Conservation (phyloP, 2,797 vertebrate genomes). For the Poecilia picta region DNA sequence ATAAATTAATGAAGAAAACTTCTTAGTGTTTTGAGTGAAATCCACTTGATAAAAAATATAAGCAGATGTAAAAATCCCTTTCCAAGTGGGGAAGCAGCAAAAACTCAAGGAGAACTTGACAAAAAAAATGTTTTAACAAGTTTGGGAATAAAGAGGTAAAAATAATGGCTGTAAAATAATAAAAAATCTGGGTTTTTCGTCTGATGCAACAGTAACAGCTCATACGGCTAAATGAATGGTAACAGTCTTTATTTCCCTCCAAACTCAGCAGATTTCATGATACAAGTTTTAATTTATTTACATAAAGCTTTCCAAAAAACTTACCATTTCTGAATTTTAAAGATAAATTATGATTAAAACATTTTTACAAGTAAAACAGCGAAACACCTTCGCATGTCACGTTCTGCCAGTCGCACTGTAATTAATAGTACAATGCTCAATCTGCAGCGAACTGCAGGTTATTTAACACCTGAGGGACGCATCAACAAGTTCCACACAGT, state of each 20-base stretch:
- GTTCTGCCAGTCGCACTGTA: conserved; percentile 4
- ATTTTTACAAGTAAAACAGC: neutral
- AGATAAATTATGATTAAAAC: neutral
- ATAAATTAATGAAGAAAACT: too few relatives aligned
- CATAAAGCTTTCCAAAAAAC: conserved; percentile 4
- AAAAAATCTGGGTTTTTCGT: neutral
- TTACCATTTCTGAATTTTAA: neutral
- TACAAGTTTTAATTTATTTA: conserved; percentile 15
- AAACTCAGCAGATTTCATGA: conserved; percentile 2
- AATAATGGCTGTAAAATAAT: neutral
- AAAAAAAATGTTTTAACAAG: neutral
- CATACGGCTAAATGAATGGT: neutral
- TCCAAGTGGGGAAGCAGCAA: too few relatives aligned
- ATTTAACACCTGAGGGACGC: conserved; percentile 41
- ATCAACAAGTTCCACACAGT: conserved; percentile 18
- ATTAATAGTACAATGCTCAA: conserved; percentile 25
- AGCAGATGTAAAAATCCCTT: too few relatives aligned
- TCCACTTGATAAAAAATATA: too few relatives aligned
- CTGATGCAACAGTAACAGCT: neutral
- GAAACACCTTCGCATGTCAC: neutral
- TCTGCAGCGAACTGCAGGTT: conserved; percentile 15
- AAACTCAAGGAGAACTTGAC: too few relatives aligned
- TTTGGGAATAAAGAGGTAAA: neutral
- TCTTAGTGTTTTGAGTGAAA: too few relatives aligned
- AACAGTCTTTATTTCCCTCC: neutral